Conservation (phyloP, 2,113 vertebrate genomes). For the Ptyas mucosa region DNA sequence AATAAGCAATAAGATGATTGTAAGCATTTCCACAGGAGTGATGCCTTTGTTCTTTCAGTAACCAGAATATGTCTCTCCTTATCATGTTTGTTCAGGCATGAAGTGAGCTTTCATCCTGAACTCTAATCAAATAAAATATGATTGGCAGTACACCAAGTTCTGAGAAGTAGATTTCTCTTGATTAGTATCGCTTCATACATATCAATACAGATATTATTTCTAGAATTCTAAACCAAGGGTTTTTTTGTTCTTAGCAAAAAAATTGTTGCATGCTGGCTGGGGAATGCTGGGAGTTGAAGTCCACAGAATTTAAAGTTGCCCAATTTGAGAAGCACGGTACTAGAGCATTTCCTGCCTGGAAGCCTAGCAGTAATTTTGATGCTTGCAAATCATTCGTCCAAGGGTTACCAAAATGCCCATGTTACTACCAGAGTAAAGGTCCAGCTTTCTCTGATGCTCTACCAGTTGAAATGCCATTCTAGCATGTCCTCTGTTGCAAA, state of each 20-base stretch:
- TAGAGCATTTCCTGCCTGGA: neutral
- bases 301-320: neutral
- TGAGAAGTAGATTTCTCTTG: neutral
- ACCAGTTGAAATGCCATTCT: neutral
- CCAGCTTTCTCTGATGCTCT: neutral
- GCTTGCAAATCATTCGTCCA: neutral
- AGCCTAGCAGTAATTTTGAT: neutral
- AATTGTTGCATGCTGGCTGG: neutral
- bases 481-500: neutral
- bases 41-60: constrained; percentile 7
- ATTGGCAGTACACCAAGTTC: constrained; percentile 2
- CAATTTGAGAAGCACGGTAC: neutral
- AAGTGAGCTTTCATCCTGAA: constrained; percentile 40
- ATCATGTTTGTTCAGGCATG: neutral
- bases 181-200: neutral
- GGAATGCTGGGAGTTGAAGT: neutral
- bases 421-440: neutral
- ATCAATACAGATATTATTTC: neutral
- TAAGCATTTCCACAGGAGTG: neutral
- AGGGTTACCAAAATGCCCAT: neutral
- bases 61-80: neutral
- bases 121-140: constrained; percentile 40
- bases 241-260: neutral
- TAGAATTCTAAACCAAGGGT: neutral
- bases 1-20: neutral